Evolutionary conservation across 2,113 vertebrate species (phyloP), one percentile per base, ranked within the genome.

Genomic region (Ailuropoda melanoleuca): DNA sequence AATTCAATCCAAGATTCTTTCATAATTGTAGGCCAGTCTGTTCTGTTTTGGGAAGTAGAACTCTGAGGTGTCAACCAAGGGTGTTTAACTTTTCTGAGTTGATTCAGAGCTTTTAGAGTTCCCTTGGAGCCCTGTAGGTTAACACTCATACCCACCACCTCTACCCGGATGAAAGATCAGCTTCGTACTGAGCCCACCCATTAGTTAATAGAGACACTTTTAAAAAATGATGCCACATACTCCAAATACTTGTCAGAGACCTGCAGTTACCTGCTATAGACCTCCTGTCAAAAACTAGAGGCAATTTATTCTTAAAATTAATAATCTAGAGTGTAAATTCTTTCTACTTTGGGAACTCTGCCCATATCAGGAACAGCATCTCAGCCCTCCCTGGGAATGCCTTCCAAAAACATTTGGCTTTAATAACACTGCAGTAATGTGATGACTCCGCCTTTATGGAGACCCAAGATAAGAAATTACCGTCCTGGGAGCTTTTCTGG

Each of bases 301-400:
- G 58, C 78, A 90, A 39, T 66, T 77, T 92, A 87, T 84, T 93
- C 46, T 74, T 83, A 78, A 95, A 89, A 82, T 97, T 31, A 94
- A 88, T 75, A 77, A 90, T 50, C 21, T 66, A 24, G 60, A 74
- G 14, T 88, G 4, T 81, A 90, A 93, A 96, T 86, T 12, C 43
- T 93, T 23, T 29, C n/a, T 75, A 26, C 70, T 81, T 90, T 10
- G 62, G 83, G 80, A 88, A 2, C 70, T 75, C 14, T 66, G 43
- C 64, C 93, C 18, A 7, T 53, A 17, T 19, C 64, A 26, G 62
- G 37, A 85, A 34, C 2, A 91, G 46, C 15, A 53, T 50, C 12
- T 78, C 31, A 46, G 34, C 1, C 50, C 37, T 85, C 50, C 9
- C 0, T 29, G 4, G 60, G 62, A 50, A 50, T 11, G 10, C 4